Evolutionary conservation across 2,113 vertebrate genomes (phyloP), one percentile per base, ranked within the genome.

Genomic region (Mirounga angustirostris): DNA sequence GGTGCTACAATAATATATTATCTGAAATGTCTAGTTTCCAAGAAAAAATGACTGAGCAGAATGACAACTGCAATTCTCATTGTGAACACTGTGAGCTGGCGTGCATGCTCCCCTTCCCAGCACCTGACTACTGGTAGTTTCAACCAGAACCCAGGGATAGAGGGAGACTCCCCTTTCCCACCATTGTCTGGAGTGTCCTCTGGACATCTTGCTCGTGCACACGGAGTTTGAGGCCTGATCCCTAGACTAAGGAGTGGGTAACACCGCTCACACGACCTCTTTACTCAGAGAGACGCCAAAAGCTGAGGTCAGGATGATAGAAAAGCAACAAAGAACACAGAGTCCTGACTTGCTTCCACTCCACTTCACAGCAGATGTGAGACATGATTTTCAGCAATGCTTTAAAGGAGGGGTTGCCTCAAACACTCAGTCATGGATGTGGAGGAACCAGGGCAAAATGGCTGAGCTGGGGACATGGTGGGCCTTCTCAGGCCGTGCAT

Each of bases 41-140:
- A 52, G 67, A n/a, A 84, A 43, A 90, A 83, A 22, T 28, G 33
- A 5, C 30, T 0, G 54, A n/a, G 24, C n/a, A 7, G 22, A 61
- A 15, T 7, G 8, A 26, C 84, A 36, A 10, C 8, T 4, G 22
- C 15, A 0, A 1, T 46, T n/a, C 11, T 33, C 26, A 0, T 36
- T 4, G 33, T 14, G 65, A 16, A 26, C 21, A 10, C 67, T 26
- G 58, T 40, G 81, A 83, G 36, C 36, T 30, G 15, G 10, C 15
- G 3, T 18, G 56, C 14, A 11, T 14, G 26, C 5, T 22, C 4
- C 16, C 15, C 69, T 24, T 13, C n/a, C 58, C 46, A 65, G 11
- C 6, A 1, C 26, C 59, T 33, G 46, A 18, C 1, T 1, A 10
- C n/a, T 56, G 22, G n/a, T 28, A 6, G 67, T 61, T 63, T n/a